These are phyloP conservation scores for Sarcophaga rosellei DNA, from an alignment of 2,888 invertebrate species.

Conservation along the genomic window DNA sequence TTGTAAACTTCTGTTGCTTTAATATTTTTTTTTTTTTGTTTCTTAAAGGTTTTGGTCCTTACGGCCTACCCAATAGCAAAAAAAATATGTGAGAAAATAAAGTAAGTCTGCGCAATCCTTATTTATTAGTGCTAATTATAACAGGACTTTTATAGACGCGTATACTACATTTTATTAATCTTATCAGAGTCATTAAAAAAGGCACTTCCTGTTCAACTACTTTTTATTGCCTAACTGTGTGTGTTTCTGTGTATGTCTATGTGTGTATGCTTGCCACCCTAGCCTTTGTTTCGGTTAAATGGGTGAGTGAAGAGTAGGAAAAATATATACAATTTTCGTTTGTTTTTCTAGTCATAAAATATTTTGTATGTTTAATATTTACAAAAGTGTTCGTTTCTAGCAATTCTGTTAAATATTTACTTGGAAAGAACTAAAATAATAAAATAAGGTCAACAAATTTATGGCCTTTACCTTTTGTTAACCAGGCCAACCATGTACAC, in stretches of 20 bases:
- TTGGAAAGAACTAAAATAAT: conserved; percentile 7
- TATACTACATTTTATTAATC: conserved; percentile 45
- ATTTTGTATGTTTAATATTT: conserved; percentile 18
- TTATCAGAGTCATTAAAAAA: conserved; percentile 47
- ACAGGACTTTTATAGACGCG: conserved; percentile 36
- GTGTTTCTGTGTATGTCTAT: not conserved
- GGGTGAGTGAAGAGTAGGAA: not conserved
- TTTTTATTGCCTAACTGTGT: not conserved
- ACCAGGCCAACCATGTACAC: not conserved
- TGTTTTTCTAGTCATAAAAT: conserved; percentile 34
- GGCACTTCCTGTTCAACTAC: not conserved
- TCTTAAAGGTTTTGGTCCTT: not conserved
- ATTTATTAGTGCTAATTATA: conserved; percentile 51
- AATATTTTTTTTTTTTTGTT: conserved; percentile 11
- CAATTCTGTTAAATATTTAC: conserved; percentile 29
- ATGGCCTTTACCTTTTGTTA: conserved; percentile 15
- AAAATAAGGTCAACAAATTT: conserved; percentile 16
- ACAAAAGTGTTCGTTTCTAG: conserved; percentile 1
- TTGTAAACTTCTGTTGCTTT: too few species aligned
- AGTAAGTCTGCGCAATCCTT: conserved; percentile 18
- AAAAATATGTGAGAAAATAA: not conserved
- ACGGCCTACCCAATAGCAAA: not conserved
- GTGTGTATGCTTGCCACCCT: too few species aligned
- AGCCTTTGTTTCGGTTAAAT: too few species aligned
- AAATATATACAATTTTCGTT: conserved; percentile 24